Evolutionary conservation across 2,888 invertebrate species (phyloP).

Genomic region (Drosophila prostipennis): DNA sequence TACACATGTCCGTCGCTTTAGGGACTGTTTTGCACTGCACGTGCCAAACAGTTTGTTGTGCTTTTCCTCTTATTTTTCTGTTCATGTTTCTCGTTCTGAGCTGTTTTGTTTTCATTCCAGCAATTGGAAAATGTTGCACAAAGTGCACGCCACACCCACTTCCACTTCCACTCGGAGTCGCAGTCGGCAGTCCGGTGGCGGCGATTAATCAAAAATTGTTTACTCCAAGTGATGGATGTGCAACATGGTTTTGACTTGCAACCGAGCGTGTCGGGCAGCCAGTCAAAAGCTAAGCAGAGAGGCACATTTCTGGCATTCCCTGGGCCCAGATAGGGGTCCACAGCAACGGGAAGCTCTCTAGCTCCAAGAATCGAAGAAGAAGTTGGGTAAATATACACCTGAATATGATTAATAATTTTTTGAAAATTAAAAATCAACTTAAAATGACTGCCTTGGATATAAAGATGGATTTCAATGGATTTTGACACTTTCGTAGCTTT

Average conservation of each 20-base stretch:
- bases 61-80: conserved; percentile 6
- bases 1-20: conserved; percentile 47
- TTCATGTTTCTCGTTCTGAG: neutral
- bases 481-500: no score
- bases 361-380: neutral
- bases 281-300: conserved; percentile 58
- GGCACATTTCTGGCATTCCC: conserved; percentile 53
- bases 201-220: conserved; percentile 81
- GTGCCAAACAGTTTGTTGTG: conserved; percentile 57
- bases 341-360: neutral
- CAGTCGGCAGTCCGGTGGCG: conserved; percentile 47
- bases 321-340: conserved; percentile 7
- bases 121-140: conserved; percentile 76
- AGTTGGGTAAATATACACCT: neutral
- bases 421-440: no score
- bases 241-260: conserved; percentile 73
- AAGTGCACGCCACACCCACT: conserved; percentile 56
- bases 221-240: conserved; percentile 80
- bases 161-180: conserved; percentile 26
- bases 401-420: no score
- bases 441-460: no score
- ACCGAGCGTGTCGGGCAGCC: conserved; percentile 56
- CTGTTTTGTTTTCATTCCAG: conserved; percentile 48
- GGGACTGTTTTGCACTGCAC: conserved; percentile 54
- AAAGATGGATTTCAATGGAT: no score